Base-by-base conservation (phyloP, 2,797 vertebrate genomes). In the Denticeps clupeoides region DNA sequence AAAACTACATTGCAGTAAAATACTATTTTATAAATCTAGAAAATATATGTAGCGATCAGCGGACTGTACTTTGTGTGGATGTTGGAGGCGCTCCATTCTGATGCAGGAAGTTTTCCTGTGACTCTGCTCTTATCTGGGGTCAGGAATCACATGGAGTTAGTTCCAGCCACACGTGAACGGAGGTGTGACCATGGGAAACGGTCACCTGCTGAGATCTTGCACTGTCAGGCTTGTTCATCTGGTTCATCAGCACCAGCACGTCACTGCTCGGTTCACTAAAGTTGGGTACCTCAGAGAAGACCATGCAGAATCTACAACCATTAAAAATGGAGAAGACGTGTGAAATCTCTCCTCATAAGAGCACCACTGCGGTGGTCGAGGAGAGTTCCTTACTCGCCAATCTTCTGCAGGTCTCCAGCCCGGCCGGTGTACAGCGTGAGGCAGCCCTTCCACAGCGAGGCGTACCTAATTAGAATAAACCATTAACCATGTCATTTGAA, bases 211-310 rank as follows among this genome's bases (percentile, higher is more conserved):
- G n/a, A n/a, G n/a, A n/a, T n/a, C n/a, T 24, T 25, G 29, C 58
- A 72, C 79, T 68, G 83, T 89, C 87, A 65, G 65, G 27, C 4
- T 38, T 68, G 74, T 67, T 83, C 48, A 67, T 55, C 45, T 51
- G 56, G 42, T 51, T 55, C 24, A 53, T 63, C 59, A 83, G 85
- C 54, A 78, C 78, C 10, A 75, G 0, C 48, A 84, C 75, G 45
- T 89, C 86, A 0, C 66, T 74, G 60, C 83, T 87, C 52, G 87
- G 87, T 18, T 89, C 87, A 5, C 87, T 89, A 73, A 88, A 89
- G 72, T 89, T 89, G 62, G 87, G 87, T 59, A 85, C 74, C 76
- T 89, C 87, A 7, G 87, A 89, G 59, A 87, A 89, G 12, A 88
- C 81, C 87, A 89, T 89, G 65, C 87, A 89, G 70, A 89, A 89